Percentiles rank a stretch among this genome's conserved stretches.
Conservation (phyloP, 1,140 invertebrate species). For the Bombus waltoni region DNA sequence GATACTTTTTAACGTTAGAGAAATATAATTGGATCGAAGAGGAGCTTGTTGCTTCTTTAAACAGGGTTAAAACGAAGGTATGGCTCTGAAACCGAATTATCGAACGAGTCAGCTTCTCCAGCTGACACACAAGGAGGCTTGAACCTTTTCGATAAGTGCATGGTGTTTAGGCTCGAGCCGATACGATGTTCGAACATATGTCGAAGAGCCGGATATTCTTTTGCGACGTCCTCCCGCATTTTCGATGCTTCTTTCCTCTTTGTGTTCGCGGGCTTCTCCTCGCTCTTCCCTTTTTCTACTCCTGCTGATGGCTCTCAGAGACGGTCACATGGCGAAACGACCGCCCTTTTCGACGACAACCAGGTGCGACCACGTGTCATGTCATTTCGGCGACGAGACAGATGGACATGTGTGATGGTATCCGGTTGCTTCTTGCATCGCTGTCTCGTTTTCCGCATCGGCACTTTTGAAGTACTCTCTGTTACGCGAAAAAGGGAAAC, state of each 20-base stretch:
- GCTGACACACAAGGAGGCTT: not conserved
- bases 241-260: constrained; percentile 48
- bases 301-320: not conserved
- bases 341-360: not conserved
- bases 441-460: constrained; percentile 3
- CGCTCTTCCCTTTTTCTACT: not conserved
- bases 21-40: too few relatives aligned
- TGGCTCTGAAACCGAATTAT: not conserved
- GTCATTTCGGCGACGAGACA: constrained; percentile 1
- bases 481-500: not conserved
- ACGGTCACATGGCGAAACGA: constrained; percentile 10
- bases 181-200: constrained; percentile 18
- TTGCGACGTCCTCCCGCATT: constrained; percentile 23
- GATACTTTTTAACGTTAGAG: too few relatives aligned
- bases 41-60: too few relatives aligned
- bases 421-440: not conserved
- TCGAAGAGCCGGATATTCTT: constrained; percentile 34
- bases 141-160: not conserved
- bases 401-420: constrained; percentile 1
- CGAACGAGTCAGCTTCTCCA: not conserved
- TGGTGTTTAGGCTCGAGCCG: too few relatives aligned
- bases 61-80: too few relatives aligned
- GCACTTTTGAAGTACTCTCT: not conserved
- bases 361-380: constrained; percentile 42
- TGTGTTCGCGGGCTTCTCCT: constrained; percentile 13